phyloP scores from a whole-genome alignment of 2,888 invertebrate species.

The Ditula angustiorana region DNA sequence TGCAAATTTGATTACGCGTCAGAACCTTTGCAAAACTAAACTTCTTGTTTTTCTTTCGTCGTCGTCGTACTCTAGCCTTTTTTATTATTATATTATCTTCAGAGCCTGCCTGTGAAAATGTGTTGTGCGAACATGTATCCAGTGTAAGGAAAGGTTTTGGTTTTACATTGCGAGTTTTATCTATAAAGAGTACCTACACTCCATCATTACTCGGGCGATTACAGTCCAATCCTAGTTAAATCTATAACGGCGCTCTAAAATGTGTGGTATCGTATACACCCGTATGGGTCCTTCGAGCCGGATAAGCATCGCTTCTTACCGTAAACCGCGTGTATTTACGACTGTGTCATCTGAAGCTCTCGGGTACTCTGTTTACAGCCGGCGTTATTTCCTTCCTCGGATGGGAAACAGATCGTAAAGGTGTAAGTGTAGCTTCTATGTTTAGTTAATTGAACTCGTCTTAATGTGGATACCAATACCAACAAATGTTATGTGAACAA shows the following conservation, averaged over 20 bases:
- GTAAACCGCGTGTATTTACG: slow-evolving; percentile 55
- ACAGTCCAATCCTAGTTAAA: not conserved
- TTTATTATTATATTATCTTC: not conserved
- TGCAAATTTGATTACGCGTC: not conserved
- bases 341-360: slow-evolving; percentile 40
- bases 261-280: not conserved
- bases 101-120: not conserved
- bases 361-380: slow-evolving; percentile 23
- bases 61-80: too few species aligned
- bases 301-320: slow-evolving; percentile 48
- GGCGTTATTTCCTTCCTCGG: slow-evolving; percentile 17
- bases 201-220: not conserved
- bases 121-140: not conserved
- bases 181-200: not conserved
- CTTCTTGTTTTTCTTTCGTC: too few species aligned
- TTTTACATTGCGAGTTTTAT: not conserved
- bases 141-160: too few species aligned
- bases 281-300: slow-evolving; percentile 45
- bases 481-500: not conserved
- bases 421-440: slow-evolving; percentile 3
- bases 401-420: slow-evolving; percentile 30
- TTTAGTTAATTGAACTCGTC: slow-evolving; percentile 11
- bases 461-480: too few species aligned
- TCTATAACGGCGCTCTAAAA: not conserved
- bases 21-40: not conserved